Evolutionary conservation across 1,140 invertebrate genomes (phyloP).

Genomic region (Kradibia gibbosae): DNA sequence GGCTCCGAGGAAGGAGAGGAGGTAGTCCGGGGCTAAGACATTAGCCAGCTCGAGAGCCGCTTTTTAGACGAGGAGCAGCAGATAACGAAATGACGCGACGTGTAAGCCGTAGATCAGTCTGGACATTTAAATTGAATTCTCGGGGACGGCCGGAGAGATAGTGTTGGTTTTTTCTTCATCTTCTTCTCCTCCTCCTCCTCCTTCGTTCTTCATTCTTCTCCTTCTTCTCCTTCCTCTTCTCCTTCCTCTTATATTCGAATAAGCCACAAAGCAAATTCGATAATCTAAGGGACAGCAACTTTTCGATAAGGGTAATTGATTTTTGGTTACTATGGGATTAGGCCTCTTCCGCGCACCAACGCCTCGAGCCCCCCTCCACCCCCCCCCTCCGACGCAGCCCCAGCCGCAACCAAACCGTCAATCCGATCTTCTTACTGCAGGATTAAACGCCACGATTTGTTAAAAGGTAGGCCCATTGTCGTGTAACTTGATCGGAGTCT

Average conservation of each 20-base stretch:
- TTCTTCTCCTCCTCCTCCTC: too few species aligned
- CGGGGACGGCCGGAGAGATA: slow-evolving; percentile 11
- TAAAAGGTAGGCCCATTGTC: too few species aligned
- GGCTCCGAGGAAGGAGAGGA: neutral
- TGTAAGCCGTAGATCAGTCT: slow-evolving; percentile 26
- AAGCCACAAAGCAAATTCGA: neutral
- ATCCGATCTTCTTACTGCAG: too few species aligned
- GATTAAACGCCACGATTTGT: too few species aligned
- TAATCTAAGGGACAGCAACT: neutral
- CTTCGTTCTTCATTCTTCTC: neutral
- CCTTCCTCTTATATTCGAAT: too few species aligned
- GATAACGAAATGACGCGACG: slow-evolving; percentile 24
- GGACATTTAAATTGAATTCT: slow-evolving; percentile 25
- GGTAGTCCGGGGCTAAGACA: neutral
- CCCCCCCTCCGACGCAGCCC: too few species aligned
- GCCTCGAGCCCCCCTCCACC: too few species aligned
- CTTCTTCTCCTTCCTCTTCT: too few species aligned
- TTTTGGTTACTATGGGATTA: neutral
- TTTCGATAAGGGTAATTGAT: slow-evolving; percentile 18
- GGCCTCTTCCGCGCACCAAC: too few species aligned
- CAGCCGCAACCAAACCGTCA: too few species aligned
- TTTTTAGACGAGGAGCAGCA: slow-evolving; percentile 9
- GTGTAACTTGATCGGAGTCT: too few species aligned
- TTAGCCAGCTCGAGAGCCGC: neutral
- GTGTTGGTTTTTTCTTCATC: too few species aligned